Evolutionary conservation across 2,888 invertebrate species (phyloP).

Genomic region (Chydorus sphaericus): DNA sequence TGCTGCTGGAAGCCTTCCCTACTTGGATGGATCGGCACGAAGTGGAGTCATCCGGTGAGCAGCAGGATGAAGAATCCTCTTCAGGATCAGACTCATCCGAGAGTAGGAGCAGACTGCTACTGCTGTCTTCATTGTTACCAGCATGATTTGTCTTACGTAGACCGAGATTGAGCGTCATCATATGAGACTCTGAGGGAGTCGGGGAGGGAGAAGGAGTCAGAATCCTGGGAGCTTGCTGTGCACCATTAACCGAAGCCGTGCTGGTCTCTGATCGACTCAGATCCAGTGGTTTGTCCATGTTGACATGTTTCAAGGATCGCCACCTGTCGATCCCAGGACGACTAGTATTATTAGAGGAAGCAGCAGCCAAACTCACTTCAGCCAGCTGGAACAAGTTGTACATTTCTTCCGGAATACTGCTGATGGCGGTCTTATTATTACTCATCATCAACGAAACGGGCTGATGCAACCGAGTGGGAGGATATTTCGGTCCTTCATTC

Average conservation of each 20-base stretch:
- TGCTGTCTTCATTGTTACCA: background rate
- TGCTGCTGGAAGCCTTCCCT: background rate
- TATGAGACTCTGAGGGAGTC: constrained; percentile 13
- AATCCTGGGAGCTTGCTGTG: constrained; percentile 22
- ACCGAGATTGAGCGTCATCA: background rate
- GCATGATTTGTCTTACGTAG: background rate
- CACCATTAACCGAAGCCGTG: background rate
- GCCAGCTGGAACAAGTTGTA: constrained; percentile 61
- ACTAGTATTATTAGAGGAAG: background rate
- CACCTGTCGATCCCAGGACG: background rate
- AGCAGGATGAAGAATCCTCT: background rate
- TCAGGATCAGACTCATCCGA: background rate
- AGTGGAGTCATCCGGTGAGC: background rate
- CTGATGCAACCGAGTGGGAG: too few species aligned
- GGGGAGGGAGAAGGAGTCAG: constrained; percentile 16
- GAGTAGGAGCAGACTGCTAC: background rate
- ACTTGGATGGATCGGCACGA: background rate
- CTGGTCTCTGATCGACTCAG: background rate
- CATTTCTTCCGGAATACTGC: constrained; percentile 34
- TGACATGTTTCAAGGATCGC: background rate
- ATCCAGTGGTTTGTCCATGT: constrained; percentile 13
- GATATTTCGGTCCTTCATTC: too few species aligned
- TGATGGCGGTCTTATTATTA: background rate
- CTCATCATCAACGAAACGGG: too few species aligned
- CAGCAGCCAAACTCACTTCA: constrained; percentile 30